Evolutionary conservation across 2,888 invertebrate species (phyloP).

Genomic region (Saturnia pavonia): DNA sequence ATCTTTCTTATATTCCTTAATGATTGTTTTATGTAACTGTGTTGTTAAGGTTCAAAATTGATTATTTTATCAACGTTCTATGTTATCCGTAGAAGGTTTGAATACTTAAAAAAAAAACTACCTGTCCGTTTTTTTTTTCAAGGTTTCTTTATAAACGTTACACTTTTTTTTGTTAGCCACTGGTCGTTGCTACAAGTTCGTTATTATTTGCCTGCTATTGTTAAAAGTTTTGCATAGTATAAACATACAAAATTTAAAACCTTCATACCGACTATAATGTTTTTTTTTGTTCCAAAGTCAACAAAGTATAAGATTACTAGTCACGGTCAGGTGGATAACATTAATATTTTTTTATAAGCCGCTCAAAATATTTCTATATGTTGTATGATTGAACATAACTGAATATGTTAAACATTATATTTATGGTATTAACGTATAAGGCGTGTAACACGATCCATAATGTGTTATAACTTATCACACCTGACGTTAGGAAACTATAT

Average conservation of each 20-base stretch:
- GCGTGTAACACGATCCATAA: background rate
- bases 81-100: background rate
- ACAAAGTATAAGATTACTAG: background rate
- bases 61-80: background rate
- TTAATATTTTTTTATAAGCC: background rate
- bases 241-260: background rate
- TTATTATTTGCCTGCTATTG: background rate
- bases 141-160: background rate
- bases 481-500: background rate
- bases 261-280: background rate
- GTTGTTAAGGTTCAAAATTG: background rate
- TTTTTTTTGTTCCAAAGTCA: background rate
- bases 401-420: background rate
- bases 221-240: constrained; percentile 1
- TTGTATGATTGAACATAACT: background rate
- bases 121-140: constrained; percentile 1
- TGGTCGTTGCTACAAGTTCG: background rate
- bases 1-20: too few species aligned
- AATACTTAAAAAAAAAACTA: background rate
- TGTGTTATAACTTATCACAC: background rate
- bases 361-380: background rate
- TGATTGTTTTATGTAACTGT: background rate
- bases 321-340: background rate
- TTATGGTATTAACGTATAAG: background rate
- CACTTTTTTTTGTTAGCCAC: background rate